Evolutionary conservation across 2,888 invertebrate genomes (phyloP).

Genomic region (Spilosoma lubricipeda): DNA sequence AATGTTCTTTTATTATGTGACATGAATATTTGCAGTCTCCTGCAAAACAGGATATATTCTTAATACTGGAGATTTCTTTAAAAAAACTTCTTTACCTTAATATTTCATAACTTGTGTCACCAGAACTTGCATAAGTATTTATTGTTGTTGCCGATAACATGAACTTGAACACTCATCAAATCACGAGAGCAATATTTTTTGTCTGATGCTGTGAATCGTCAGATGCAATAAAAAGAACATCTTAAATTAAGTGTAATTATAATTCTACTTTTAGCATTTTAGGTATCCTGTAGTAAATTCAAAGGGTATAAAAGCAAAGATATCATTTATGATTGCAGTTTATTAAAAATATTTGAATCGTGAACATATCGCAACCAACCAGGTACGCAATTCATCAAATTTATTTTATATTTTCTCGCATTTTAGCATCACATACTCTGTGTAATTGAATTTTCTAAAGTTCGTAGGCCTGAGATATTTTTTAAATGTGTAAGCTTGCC

Average conservation of each 20-base stretch:
- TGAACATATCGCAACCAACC: neutral
- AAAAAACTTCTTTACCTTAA: neutral
- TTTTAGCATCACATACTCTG: neutral
- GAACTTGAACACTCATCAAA: neutral
- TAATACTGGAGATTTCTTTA: too few relatives aligned
- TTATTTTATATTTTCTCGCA: neutral
- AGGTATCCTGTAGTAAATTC: neutral
- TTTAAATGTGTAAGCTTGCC: neutral
- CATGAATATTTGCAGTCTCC: too few relatives aligned
- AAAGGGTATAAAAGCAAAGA: neutral
- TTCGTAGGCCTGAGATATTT: neutral
- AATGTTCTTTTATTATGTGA: too few relatives aligned
- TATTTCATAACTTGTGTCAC: too few relatives aligned
- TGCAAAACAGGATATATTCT: too few relatives aligned
- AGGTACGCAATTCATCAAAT: neutral
- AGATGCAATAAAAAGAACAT: neutral
- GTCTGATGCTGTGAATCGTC: too few relatives aligned
- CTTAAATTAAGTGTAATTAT: neutral
- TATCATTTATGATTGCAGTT: neutral
- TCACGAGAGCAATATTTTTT: neutral
- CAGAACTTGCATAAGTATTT: neutral
- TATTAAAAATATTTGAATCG: neutral
- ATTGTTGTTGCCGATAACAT: neutral
- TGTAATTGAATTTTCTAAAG: neutral
- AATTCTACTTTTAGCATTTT: neutral